Evolutionary conservation across 2,888 invertebrate genomes (phyloP).

Genomic region (Acanthococcus lagerstroemiae): DNA sequence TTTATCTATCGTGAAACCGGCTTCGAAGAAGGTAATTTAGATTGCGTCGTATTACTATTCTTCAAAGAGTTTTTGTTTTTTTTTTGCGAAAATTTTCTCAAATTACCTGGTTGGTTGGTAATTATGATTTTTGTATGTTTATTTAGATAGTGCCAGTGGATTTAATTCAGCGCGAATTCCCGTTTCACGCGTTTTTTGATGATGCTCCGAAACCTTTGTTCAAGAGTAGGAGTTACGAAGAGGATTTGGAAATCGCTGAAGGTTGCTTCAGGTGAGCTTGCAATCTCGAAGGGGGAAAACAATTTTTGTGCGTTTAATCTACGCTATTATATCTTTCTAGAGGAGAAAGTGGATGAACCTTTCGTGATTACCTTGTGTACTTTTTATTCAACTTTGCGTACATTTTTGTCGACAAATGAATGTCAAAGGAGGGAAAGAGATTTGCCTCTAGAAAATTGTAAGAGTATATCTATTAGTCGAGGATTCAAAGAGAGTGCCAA

Average conservation of each 20-base stretch:
- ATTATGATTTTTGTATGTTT: conserved; percentile 32
- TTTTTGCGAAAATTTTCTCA: neutral
- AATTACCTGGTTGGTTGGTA: neutral
- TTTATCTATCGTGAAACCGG: conserved; percentile 51
- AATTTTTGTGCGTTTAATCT: too few relatives aligned
- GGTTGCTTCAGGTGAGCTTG: conserved; percentile 68
- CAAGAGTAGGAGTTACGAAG: conserved; percentile 61
- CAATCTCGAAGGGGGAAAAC: too few relatives aligned
- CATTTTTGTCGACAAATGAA: too few relatives aligned
- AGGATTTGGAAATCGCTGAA: conserved; percentile 78
- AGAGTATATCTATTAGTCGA: too few relatives aligned
- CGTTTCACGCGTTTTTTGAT: conserved; percentile 85
- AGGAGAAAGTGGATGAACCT: too few relatives aligned
- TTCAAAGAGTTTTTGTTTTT: neutral
- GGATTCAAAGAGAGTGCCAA: too few relatives aligned
- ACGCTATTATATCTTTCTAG: too few relatives aligned
- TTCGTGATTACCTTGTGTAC: too few relatives aligned
- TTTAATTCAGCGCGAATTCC: conserved; percentile 69
- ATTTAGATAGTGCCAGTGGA: conserved; percentile 43
- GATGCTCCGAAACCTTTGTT: conserved; percentile 91
- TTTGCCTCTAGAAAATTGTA: too few relatives aligned
- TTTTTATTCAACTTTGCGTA: too few relatives aligned
- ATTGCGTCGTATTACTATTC: neutral
- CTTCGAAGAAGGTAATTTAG: conserved; percentile 41
- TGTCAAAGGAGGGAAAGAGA: too few relatives aligned